Percentiles rank a stretch among this genome's conserved stretches.
phyloP scores from a whole-genome alignment of 2,797 vertebrate species.

The Coilia nasus region DNA sequence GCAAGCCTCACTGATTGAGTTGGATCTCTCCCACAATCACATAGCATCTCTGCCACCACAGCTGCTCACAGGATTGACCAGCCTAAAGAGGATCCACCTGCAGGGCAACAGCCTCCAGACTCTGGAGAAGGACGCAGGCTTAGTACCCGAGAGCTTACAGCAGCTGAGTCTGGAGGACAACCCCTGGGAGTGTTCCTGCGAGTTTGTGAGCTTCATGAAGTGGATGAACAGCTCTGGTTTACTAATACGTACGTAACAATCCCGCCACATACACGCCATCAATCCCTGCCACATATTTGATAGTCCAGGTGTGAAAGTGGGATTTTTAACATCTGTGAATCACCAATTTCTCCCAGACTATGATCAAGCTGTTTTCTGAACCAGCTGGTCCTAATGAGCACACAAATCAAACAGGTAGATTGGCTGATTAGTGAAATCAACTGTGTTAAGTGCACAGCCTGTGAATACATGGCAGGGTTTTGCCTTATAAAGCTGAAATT shows the following conservation, averaged over 20 bases:
- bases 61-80: slow-evolving; percentile 59
- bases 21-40: slow-evolving; percentile 80
- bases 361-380: too few relatives aligned
- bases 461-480: too few relatives aligned
- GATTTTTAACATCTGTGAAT: too few relatives aligned
- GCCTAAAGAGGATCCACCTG: slow-evolving; percentile 67
- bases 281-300: too few relatives aligned
- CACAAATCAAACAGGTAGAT: too few relatives aligned
- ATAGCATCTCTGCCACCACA: slow-evolving; percentile 71
- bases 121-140: slow-evolving; percentile 56
- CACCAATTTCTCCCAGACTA: too few relatives aligned
- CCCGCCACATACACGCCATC: too few relatives aligned
- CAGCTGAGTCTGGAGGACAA: slow-evolving; percentile 75
- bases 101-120: slow-evolving; percentile 66
- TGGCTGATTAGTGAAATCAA: too few relatives aligned
- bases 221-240: slow-evolving; percentile 67
- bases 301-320: too few relatives aligned
- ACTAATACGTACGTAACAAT: slow-evolving; percentile 69
- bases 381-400: too few relatives aligned
- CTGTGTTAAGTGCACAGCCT: too few relatives aligned
- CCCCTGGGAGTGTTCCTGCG: slow-evolving; percentile 84
- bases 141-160: slow-evolving; percentile 55
- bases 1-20: slow-evolving; percentile 66
- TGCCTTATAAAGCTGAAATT: too few relatives aligned
- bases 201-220: slow-evolving; percentile 65